Evolutionary conservation across 1,140 invertebrate genomes (phyloP), one percentile per base, ranked within the genome.

Genomic region (Hesperophylax magnus): DNA sequence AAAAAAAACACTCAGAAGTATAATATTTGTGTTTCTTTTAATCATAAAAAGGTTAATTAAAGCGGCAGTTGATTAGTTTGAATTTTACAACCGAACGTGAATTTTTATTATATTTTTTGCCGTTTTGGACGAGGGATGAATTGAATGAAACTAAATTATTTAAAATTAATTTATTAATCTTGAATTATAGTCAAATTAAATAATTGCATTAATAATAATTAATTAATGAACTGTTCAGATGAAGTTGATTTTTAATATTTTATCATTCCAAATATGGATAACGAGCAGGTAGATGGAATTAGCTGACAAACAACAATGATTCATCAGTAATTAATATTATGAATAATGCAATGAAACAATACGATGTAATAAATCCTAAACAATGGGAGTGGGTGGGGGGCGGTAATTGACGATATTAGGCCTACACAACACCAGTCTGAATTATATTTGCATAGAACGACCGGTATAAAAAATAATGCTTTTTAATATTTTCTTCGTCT

Each of bases 41-140:
- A 76, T 76, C 72, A 76, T 76, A 76, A 76, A 75, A 76, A 76
- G 72, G 72, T 76, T 76, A 76, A 76, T 76, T 76, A 76, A 75
- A 76, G 72, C 56, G 39, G 31, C 54, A 9, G 60, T 65, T 60
- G 47, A 27, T 65, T 78, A 53, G 56, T 24, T 78, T 61, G 6
- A 27, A 9, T 58, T 77, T 65, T 78, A 67, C 75, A 63, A 77
- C 31, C 56, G 27, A 34, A 24, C 4, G 71, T 7, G 52, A 31
- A n/a, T n/a, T n/a, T n/a, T 17, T 47, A 47, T 47, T 47, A 47
- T 65, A n/a, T 34, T 34, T 67, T 11, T 22, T 67, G 27, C 61
- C 63, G 27, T 67, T 67, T 67, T 34, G 22, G 27, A 27, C 63
- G 52, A 53, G 9, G 31, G 69, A 72, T 72, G 52, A 72, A 72